Evolutionary conservation across 2,113 vertebrate genomes (phyloP).

Genomic region (Nesoenas mayeri): DNA sequence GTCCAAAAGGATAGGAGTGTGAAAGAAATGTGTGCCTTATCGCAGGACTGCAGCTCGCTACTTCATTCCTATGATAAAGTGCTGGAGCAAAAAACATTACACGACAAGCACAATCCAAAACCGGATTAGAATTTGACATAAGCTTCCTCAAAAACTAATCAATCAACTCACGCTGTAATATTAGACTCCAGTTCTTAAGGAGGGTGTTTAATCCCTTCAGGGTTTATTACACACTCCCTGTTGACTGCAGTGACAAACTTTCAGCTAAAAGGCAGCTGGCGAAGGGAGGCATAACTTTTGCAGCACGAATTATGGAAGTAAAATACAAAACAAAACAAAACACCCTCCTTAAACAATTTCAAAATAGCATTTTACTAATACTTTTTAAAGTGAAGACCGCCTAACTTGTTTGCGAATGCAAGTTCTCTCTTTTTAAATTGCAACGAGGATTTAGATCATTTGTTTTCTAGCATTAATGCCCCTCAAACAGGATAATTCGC

Average conservation of each 20-base stretch:
- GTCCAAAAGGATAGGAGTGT: constrained; percentile 81
- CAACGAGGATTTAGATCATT: fast-evolving
- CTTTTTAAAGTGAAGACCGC: neutral
- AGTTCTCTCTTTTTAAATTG: fast-evolving
- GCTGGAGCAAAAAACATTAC: constrained; percentile 88
- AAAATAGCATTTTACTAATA: neutral
- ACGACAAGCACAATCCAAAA: constrained; percentile 91
- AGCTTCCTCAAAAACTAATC: constrained; percentile 94
- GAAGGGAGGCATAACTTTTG: constrained; percentile 46
- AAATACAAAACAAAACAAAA: neutral
- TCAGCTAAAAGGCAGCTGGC: neutral
- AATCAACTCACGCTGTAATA: constrained; percentile 89
- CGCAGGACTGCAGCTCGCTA: constrained; percentile 89
- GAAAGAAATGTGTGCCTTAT: constrained; percentile 90
- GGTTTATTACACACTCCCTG: constrained; percentile 83
- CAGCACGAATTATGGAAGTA: neutral
- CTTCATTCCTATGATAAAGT: constrained; percentile 92
- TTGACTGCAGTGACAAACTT: constrained; percentile 44
- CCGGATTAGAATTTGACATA: constrained; percentile 95
- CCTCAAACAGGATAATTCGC: fast-evolving
- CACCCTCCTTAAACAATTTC: neutral
- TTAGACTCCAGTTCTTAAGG: constrained; percentile 86
- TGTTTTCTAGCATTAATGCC: fast-evolving
- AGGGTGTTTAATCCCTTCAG: constrained; percentile 86
- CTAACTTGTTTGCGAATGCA: fast-evolving